Evolutionary conservation across 2,888 invertebrate species (phyloP).

Genomic region (Rhamnusium bicolor): DNA sequence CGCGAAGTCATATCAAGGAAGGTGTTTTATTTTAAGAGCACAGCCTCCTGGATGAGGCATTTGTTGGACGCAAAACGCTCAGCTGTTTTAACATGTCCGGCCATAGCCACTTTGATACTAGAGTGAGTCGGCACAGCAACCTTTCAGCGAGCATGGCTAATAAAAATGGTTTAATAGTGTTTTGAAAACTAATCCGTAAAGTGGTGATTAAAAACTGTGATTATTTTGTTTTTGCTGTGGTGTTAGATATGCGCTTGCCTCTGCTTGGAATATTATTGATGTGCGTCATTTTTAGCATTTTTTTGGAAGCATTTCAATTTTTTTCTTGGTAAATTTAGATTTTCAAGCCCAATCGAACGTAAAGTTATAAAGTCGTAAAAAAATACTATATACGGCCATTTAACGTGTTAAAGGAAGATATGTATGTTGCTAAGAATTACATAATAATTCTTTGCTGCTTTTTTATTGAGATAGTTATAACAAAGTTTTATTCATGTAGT

Average conservation of each 20-base stretch:
- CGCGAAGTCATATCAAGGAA: conserved; percentile 23
- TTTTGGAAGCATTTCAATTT: conserved; percentile 40
- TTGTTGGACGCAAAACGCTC: conserved; percentile 53
- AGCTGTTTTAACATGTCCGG: conserved; percentile 58
- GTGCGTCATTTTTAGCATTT: conserved; percentile 25
- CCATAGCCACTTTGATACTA: conserved; percentile 48
- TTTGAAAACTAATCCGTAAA: conserved; percentile 31
- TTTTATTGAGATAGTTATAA: too few relatives aligned
- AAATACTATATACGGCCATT: too few relatives aligned
- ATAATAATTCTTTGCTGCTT: too few relatives aligned
- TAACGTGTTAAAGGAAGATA: too few relatives aligned
- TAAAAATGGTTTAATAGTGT: conserved; percentile 36
- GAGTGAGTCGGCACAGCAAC: conserved; percentile 42
- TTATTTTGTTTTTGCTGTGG: conserved; percentile 34
- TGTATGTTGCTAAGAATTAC: too few relatives aligned
- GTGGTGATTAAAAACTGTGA: conserved; percentile 37
- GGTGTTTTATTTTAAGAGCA: conserved; percentile 54
- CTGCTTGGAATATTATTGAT: conserved; percentile 23
- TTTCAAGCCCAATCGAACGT: conserved; percentile 5
- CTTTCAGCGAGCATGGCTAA: conserved; percentile 38
- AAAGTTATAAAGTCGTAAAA: not conserved
- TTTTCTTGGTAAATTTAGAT: conserved; percentile 39
- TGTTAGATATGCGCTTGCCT: conserved; percentile 8
- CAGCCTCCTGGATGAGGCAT: conserved; percentile 53
- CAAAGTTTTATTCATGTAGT: too few relatives aligned